Conservation (phyloP, 1,140 invertebrate species). For the Hyposmocoma kahamanoa region DNA sequence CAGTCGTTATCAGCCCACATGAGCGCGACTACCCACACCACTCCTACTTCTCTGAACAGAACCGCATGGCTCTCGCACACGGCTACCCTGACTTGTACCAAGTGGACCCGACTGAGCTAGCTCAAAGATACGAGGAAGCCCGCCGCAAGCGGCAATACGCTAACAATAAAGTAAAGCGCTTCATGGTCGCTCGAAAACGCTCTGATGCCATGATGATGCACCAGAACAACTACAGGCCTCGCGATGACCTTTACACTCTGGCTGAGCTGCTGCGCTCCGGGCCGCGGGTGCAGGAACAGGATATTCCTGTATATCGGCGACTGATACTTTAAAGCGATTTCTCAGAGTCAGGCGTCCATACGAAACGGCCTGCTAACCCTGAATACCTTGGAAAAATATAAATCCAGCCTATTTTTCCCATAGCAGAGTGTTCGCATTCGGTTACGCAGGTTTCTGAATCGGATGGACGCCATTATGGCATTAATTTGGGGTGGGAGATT, state of each 20-base stretch:
- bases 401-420: not conserved
- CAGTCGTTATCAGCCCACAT: constrained; percentile 47
- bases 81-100: constrained; percentile 57
- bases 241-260: constrained; percentile 67
- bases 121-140: constrained; percentile 59
- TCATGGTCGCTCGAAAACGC: constrained; percentile 70
- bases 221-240: constrained; percentile 54
- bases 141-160: constrained; percentile 68
- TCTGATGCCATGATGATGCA: constrained; percentile 49
- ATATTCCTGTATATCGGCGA: constrained; percentile 64
- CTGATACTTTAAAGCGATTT: constrained; percentile 63
- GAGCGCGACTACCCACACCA: constrained; percentile 56
- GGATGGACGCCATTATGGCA: constrained; percentile 23
- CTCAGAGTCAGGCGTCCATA: constrained; percentile 32
- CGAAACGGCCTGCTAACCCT: constrained; percentile 14
- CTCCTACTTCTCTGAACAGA: constrained; percentile 65
- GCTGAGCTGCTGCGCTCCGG: constrained; percentile 66
- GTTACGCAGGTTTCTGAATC: constrained; percentile 5
- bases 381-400: not conserved
- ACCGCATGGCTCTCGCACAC: constrained; percentile 48
- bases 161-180: constrained; percentile 67
- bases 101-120: constrained; percentile 52
- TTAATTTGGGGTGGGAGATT: constrained; percentile 32
- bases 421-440: not conserved
- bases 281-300: constrained; percentile 60